phyloP scores from a whole-genome alignment of 1,140 invertebrate genomes.

The Lutraria rhynchaena region DNA sequence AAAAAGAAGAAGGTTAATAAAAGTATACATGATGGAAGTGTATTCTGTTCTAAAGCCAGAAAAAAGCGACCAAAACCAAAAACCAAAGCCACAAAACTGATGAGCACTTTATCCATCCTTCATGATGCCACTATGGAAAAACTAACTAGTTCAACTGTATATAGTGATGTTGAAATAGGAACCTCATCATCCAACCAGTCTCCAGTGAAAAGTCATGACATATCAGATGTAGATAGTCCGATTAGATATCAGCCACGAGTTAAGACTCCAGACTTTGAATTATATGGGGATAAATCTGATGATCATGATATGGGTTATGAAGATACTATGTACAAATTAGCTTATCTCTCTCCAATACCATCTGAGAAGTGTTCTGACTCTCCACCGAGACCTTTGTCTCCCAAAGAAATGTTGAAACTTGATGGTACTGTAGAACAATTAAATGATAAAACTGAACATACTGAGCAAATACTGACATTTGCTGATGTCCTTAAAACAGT shows the following conservation, averaged over 20 bases:
- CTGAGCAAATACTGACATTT: conserved; percentile 54
- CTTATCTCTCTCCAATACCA: conserved; percentile 73
- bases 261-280: conserved; percentile 33
- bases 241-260: conserved; percentile 2
- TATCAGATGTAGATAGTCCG: conserved; percentile 50
- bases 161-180: conserved; percentile 24
- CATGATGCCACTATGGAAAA: conserved; percentile 79
- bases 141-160: conserved; percentile 61
- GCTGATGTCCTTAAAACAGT: conserved; percentile 45
- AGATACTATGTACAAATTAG: conserved; percentile 74
- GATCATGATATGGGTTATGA: conserved; percentile 68
- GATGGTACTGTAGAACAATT: conserved; percentile 23
- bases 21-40: conserved; percentile 65
- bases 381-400: conserved; percentile 75
- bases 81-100: conserved; percentile 63
- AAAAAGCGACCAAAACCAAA: conserved; percentile 49
- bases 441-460: conserved; percentile 35
- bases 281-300: conserved; percentile 65
- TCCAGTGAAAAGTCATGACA: conserved; percentile 40
- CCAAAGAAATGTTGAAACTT: conserved; percentile 63
- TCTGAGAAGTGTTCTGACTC: conserved; percentile 69
- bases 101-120: conserved; percentile 74
- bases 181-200: conserved; percentile 36
- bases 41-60: conserved; percentile 67
- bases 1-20: conserved; percentile 58